Evolutionary conservation across 2,113 vertebrate genomes (phyloP), one percentile per base, ranked within the genome.

Genomic region (Rhizomys pruinosus): DNA sequence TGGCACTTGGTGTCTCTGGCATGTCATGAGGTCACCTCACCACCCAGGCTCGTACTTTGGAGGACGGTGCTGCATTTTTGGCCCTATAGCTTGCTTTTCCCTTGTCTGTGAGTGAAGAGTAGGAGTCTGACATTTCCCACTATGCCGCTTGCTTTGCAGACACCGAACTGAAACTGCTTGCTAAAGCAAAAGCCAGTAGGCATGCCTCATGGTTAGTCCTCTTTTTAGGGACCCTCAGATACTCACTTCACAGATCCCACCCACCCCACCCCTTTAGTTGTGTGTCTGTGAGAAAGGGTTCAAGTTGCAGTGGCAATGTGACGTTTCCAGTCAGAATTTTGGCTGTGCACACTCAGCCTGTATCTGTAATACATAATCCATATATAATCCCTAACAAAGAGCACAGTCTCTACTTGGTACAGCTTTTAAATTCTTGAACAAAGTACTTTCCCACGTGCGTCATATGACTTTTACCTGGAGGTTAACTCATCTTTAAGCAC

Each of bases 61-160:
- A 97, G 98, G 98, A 98, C 61, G 98, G 98, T 98, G 96, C 93
- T 22, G 98, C 98, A 98, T 97, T 98, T 98, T 97, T 94, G 94
- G 3, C 93, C 94, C 93, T 59, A 0, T 39, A 72, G 97, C 98
- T 98, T 98, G 98, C 98, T 98, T 97, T n/a, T 47, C 59, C 94
- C 97, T 73, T 91, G 96, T 97, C 95, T 98, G 97, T 8, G 11
- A 98, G 94, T 91, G 97, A 96, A 93, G 90, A 97, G 97, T 96
- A 90, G 97, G 87, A 88, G 55, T 93, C 95, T 92, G 4, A 20
- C 90, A 66, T 89, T 59, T 93, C 88, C 84, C 97, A 0, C 96
- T 80, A 81, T 93, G 97, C 78, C 0, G 97, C 97, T 98, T 97
- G 98, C 98, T 98, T 98, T 96, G 98, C 97, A 61, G 95, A 97